Conservation (phyloP, 2,888 invertebrate genomes). For the Hipparchia semele region DNA sequence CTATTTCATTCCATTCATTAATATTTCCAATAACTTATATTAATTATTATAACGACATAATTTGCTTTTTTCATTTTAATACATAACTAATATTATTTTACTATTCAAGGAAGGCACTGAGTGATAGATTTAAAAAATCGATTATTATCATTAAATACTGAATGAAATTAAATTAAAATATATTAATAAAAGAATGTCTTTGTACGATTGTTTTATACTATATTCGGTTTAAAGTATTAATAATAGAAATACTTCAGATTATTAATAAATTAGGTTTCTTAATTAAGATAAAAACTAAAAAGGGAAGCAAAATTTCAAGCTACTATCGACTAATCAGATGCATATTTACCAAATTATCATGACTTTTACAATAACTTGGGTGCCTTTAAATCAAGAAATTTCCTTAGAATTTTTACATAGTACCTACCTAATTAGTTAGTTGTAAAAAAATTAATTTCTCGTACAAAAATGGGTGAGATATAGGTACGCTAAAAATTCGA, state of each 20-base stretch:
- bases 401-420: too few relatives aligned
- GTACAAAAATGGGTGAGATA: too few relatives aligned
- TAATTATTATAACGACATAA: constrained; percentile 2
- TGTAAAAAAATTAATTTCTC: too few relatives aligned
- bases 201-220: constrained; percentile 6
- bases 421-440: too few relatives aligned
- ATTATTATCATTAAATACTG: not conserved
- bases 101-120: constrained; percentile 27
- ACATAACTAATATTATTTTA: not conserved
- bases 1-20: too few relatives aligned
- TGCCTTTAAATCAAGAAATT: too few relatives aligned
- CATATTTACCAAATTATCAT: too few relatives aligned
- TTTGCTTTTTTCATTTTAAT: constrained; percentile 1
- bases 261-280: not conserved
- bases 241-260: not conserved
- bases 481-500: too few relatives aligned
- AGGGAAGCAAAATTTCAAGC: not conserved
- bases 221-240: not conserved
- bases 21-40: not conserved
- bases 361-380: too few relatives aligned
- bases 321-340: not conserved
- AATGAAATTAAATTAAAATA: constrained; percentile 12
- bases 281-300: not conserved
- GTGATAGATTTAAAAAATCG: constrained; percentile 5
- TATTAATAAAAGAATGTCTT: not conserved